These are phyloP conservation scores for Saccopteryx leptura DNA, from an alignment of 2,113 vertebrate species.

Conservation along the genomic window DNA sequence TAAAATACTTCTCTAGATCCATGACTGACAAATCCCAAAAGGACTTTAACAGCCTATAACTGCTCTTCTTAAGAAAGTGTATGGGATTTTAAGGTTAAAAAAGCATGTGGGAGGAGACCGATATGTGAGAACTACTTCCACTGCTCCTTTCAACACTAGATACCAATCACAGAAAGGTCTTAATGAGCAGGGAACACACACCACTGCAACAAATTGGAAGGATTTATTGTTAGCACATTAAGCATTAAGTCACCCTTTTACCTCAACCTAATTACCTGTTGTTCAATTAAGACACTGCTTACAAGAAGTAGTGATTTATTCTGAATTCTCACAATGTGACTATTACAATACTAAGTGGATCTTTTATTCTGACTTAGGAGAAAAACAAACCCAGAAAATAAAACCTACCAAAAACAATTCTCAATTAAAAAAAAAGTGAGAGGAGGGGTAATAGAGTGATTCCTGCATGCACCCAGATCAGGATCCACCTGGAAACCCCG, in stretches of 20 bases:
- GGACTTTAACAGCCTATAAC: neutral
- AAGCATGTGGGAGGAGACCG: neutral
- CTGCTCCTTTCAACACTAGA: neutral
- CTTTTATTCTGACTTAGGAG: constrained; percentile 42
- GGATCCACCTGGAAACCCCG: no score
- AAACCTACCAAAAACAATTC: constrained; percentile 3
- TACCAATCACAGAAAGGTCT: neutral
- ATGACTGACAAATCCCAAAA: neutral
- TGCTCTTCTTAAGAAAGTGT: neutral
- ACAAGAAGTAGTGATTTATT: constrained; percentile 26
- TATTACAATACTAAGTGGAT: neutral
- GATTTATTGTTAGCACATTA: constrained; percentile 41
- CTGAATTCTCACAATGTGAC: constrained; percentile 15
- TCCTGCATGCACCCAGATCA: no score
- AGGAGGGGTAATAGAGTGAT: no score
- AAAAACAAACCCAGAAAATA: constrained; percentile 49
- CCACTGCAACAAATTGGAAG: neutral
- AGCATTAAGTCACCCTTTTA: constrained; percentile 32
- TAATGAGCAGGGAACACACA: neutral
- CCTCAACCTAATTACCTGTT: constrained; percentile 5
- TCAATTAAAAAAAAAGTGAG: neutral
- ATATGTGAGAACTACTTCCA: constrained; percentile 4
- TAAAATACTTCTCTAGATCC: constrained; percentile 8
- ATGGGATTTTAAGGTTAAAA: neutral
- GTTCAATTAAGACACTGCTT: neutral